These are phyloP conservation scores for Osmerus eperlanus DNA, from an alignment of 2,113 vertebrate genomes.

Conservation along the genomic window DNA sequence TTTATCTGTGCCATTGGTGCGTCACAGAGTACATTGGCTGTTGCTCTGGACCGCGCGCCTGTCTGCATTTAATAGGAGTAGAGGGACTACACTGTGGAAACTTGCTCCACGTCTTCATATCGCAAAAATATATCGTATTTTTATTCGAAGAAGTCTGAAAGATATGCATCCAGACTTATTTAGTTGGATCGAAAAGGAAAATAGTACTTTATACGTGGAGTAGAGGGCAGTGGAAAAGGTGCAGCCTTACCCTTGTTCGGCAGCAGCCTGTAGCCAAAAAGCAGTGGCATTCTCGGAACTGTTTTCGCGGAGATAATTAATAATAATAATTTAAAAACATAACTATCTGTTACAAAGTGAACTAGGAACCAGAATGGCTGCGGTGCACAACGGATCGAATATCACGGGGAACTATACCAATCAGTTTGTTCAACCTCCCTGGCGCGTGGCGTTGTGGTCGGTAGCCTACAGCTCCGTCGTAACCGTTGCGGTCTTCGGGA, in stretches of 20 bases:
- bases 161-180: too few species aligned
- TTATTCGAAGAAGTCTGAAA: too few species aligned
- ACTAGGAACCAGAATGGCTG: slow-evolving; percentile 56
- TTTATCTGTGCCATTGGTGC: slow-evolving; percentile 44
- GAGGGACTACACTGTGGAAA: not conserved
- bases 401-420: slow-evolving; percentile 76
- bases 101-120: too few species aligned
- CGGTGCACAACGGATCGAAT: slow-evolving; percentile 64
- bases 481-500: slow-evolving; percentile 90
- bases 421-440: slow-evolving; percentile 89
- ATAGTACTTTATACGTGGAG: too few species aligned
- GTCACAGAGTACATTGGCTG: slow-evolving; percentile 52
- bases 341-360: not conserved
- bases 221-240: too few species aligned
- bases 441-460: slow-evolving; percentile 93
- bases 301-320: too few species aligned
- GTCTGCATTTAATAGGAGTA: slow-evolving; percentile 53
- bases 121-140: too few species aligned
- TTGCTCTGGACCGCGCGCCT: slow-evolving; percentile 37
- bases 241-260: too few species aligned
- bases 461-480: slow-evolving; percentile 87
- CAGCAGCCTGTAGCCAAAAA: too few species aligned
- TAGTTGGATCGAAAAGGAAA: too few species aligned
- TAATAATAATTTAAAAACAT: not conserved
- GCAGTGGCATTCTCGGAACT: too few species aligned